Evolutionary conservation across 1,140 invertebrate species (phyloP).

Genomic region (Ectropis grisescens): DNA sequence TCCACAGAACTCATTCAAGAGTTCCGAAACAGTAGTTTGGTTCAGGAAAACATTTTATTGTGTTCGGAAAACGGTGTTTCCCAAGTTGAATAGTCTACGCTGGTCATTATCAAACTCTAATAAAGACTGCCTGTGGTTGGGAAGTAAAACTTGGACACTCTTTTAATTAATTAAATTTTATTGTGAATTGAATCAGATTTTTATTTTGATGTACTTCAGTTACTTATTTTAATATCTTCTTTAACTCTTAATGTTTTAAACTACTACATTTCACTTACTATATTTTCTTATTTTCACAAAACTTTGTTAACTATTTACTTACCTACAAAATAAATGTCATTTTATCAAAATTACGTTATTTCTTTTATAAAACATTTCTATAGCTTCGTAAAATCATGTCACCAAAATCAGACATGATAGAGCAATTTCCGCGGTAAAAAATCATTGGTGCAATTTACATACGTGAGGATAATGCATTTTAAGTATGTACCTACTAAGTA

Average conservation of each 20-base stretch:
- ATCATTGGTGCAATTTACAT: too few species aligned
- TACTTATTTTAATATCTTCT: too few species aligned
- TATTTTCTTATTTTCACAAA: background rate
- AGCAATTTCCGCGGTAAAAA: too few species aligned
- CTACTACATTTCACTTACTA: background rate
- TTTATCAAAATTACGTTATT: too few species aligned
- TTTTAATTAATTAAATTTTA: slow-evolving; percentile 3
- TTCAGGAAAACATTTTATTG: slow-evolving; percentile 9
- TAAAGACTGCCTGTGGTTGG: too few species aligned
- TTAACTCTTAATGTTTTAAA: background rate
- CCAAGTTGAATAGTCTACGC: slow-evolving; percentile 1
- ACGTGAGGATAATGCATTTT: too few species aligned
- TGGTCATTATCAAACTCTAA: slow-evolving; percentile 3
- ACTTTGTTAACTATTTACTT: background rate
- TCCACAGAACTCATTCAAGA: slow-evolving; percentile 1
- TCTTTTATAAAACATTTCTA: too few species aligned
- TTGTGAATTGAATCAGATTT: background rate
- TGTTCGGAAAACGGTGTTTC: slow-evolving; percentile 1
- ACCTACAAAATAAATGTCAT: background rate
- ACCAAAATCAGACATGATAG: too few species aligned
- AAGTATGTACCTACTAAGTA: too few species aligned
- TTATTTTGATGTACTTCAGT: background rate
- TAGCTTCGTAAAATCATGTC: too few species aligned
- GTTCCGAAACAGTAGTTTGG: slow-evolving; percentile 6
- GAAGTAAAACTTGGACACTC: too few species aligned